Conservation (phyloP, 2,888 invertebrate genomes). For the Macrophya alboannulata region DNA sequence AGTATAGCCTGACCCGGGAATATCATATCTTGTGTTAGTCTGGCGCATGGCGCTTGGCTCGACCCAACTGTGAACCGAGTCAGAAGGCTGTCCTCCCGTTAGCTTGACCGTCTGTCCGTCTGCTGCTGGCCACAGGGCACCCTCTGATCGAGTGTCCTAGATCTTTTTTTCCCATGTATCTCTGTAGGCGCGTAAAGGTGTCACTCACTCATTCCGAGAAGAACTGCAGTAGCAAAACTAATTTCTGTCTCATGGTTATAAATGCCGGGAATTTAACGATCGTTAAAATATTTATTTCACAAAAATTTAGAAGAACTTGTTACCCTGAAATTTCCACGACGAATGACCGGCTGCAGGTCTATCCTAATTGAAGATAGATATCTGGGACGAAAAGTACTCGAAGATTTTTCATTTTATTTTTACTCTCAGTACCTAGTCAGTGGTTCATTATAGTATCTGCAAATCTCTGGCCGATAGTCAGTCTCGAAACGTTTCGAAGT, state of each 20-base stretch:
- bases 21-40: slow-evolving; percentile 13
- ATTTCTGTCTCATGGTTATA: slow-evolving; percentile 7
- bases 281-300: background rate
- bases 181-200: background rate
- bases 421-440: background rate
- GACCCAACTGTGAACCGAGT: slow-evolving; percentile 58
- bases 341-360: background rate
- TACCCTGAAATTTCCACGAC: background rate
- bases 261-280: background rate
- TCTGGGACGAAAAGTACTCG: background rate
- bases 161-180: slow-evolving; percentile 42
- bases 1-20: background rate
- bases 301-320: background rate
- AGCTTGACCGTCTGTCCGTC: slow-evolving; percentile 64
- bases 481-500: background rate
- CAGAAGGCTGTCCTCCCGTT: slow-evolving; percentile 68
- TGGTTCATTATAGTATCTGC: background rate
- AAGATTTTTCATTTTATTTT: background rate
- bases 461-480: background rate
- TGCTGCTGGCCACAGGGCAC: slow-evolving; percentile 61
- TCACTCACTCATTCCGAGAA: slow-evolving; percentile 28
- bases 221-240: background rate
- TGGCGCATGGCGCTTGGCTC: slow-evolving; percentile 41
- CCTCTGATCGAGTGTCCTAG: slow-evolving; percentile 58
- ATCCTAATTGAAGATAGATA: background rate